phyloP scores from a whole-genome alignment of 2,113 vertebrate genomes.

The Chascanopsetta lugubris region DNA sequence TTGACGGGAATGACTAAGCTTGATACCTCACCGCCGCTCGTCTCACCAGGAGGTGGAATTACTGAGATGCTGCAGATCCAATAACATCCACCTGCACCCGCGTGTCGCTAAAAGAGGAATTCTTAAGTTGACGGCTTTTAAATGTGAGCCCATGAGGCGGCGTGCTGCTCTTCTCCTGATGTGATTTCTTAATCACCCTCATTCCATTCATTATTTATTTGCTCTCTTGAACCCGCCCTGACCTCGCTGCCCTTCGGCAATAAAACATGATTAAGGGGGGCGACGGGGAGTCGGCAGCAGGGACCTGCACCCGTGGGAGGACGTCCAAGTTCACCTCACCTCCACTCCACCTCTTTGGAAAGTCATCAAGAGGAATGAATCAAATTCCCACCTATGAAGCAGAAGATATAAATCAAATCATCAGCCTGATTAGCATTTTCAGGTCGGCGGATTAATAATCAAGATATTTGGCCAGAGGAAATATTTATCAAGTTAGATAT shows the following conservation, averaged over 20 bases:
- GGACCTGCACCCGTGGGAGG: conserved; percentile 49
- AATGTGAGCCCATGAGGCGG: conserved; percentile 28
- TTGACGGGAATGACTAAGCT: background rate
- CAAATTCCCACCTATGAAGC: conserved; percentile 4
- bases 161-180: conserved; percentile 58
- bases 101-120: no score
- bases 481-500: background rate
- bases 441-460: conserved; percentile 4
- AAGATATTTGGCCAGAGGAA: background rate
- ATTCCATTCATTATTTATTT: conserved; percentile 79
- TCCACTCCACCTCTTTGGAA: conserved; percentile 52
- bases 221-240: conserved; percentile 73
- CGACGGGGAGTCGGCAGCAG: conserved; percentile 46
- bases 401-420: conserved; percentile 13
- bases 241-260: conserved; percentile 67
- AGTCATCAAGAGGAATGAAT: conserved; percentile 59
- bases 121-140: conserved; percentile 26
- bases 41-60: background rate
- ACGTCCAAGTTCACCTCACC: conserved; percentile 55
- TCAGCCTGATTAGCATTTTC: background rate
- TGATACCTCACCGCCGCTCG: background rate
- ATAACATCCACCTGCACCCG: no score
- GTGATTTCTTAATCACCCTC: conserved; percentile 77
- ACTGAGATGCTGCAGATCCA: no score
- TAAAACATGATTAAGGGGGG: conserved; percentile 57